Base-by-base conservation (phyloP, 37 sponge, comb jelly and placozoan species). In the Oopsacas minuta region DNA sequence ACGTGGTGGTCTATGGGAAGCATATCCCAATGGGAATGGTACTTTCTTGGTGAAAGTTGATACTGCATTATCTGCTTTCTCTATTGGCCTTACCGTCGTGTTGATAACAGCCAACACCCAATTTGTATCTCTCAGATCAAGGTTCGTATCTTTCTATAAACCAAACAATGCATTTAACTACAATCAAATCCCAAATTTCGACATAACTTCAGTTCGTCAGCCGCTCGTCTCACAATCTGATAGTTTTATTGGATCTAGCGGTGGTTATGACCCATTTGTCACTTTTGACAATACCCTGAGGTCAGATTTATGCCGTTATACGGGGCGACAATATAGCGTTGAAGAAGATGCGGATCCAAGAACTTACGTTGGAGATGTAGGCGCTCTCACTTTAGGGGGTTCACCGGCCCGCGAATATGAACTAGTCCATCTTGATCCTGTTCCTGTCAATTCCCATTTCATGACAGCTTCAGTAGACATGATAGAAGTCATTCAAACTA, bases 231-330 rank as follows among this genome's bases (percentile, higher is more conserved):
- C 75, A n/a, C 75, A 61, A 3, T 61, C 22, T 25, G 75, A 61
- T 61, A 61, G 75, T 61, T 61, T 61, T 61, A 61, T 61, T n/a
- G 75, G 75, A 3, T 25, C 75, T 3, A 61, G 75, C 30, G 75
- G 75, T n/a, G 75, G 75, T 61, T 61, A 25, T 12, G 75, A 61
- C 28, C 75, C 75, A 12, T n/a, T 61, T 12, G 28, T 61, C 22
- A 25, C 75, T 32, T 61, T 61, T 61, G 30, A 61, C 22, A 61
- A 61, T 12, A 10, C 7, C 5, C 1, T 61, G 7, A 61, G 75
- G 75, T 61, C 75, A 25, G 75, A 61, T 12, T 34, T 20, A 3
- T 61, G 75, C 22, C 20, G 75, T 25, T 61, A 25, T 61, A 61
- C 28, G 28, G 75, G 30, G 32, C 22, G 32, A 17, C 12, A 17